Conservation (phyloP, 2,113 vertebrate genomes). For the Phylloscopus whistleri region DNA sequence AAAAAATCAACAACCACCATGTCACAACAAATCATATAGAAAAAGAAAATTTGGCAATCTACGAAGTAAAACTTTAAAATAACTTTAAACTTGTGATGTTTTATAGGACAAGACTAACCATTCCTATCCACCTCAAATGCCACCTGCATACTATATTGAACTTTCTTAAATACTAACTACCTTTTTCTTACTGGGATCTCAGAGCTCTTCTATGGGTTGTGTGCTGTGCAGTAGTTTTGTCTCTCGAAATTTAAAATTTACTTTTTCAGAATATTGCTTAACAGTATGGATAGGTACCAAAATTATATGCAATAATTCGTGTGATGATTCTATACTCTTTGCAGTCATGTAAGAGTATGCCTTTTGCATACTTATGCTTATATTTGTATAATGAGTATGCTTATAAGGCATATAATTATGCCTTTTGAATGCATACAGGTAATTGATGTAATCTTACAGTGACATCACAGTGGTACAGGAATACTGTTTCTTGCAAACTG, state of each 20-base stretch:
- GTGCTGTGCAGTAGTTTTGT: not conserved
- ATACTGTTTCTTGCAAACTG: not conserved
- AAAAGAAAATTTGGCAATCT: not conserved
- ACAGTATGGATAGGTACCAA: not conserved
- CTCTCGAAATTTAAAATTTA: not conserved
- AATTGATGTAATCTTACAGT: not conserved
- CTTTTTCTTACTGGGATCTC: not conserved
- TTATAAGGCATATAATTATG: not conserved
- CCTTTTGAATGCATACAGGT: not conserved
- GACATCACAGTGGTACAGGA: not conserved
- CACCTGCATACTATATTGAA: not conserved
- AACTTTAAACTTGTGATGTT: not conserved
- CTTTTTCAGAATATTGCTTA: not conserved
- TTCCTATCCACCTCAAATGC: not conserved
- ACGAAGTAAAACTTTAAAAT: not conserved
- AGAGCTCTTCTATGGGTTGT: not conserved
- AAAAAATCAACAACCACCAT: fast-evolving
- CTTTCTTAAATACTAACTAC: not conserved
- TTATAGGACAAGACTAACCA: not conserved
- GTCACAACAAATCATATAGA: fast-evolving
- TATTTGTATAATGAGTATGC: not conserved
- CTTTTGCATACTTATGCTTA: not conserved
- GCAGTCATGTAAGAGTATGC: not conserved
- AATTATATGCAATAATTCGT: not conserved
- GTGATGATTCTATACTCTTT: not conserved